Evolutionary conservation across 53 echinoderm and acorn worm genomes (phyloP), one percentile per base, ranked within the genome.

Genomic region (Mesocentrotus franciscanus): DNA sequence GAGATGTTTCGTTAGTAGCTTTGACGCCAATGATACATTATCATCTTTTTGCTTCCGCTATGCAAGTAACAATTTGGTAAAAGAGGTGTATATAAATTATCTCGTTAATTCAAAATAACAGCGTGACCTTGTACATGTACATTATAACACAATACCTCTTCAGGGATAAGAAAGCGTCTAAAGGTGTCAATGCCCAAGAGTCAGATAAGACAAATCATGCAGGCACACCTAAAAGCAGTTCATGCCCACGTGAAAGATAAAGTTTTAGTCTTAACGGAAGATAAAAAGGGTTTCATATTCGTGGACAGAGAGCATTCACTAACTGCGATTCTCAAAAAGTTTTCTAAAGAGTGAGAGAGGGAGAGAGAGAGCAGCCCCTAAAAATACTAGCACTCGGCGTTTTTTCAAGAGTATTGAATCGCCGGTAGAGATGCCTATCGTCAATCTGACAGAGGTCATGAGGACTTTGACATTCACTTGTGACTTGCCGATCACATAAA

Each of bases 401-500:
- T 56, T 87, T 79, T 59, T 87, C 87, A 87, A 87, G 87, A 56
- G 58, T 87, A 87, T 87, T 87, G 87, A 58, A 57, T 87, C 24
- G 13, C 87, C n/a, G n/a, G 58, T 27, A 15, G 87, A 58, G 87
- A 57, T 87, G 87, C 24, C n/a, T 87, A 87, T 87, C 87, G 87
- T 27, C 58, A 22, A 58, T 56, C n/a, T 22, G 10, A 18, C 4
- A 87, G 84, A 84, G 87, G 57, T 39, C 57, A 29, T 15, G 5
- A 87, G 87, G 87, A 87, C 87, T 87, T 87, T 87, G 87, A 87
- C 87, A 87, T 87, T 87, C 26, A n/a, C 13, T n/a, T 58, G 29
- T 58, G 87, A 87, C 27, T 87, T 58, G 26, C 58, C 59, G 10
- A 10, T 87, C 87, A 29, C 87, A 87, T 29, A 87, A 87, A 87